Evolutionary conservation across 2,113 vertebrate species (phyloP).

Genomic region (Camarhynchus parvulus): DNA sequence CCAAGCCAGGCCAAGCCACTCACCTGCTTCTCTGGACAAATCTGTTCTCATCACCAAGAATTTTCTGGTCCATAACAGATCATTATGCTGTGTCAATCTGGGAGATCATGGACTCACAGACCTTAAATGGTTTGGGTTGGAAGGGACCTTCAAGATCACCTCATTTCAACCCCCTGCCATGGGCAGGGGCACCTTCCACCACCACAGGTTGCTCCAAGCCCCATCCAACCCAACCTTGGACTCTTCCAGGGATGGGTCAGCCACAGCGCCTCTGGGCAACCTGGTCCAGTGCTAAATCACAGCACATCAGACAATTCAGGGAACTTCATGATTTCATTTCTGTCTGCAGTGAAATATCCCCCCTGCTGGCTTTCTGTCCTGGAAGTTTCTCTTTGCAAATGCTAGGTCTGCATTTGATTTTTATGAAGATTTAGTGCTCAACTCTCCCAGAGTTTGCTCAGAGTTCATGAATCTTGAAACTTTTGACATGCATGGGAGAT

Average conservation of each 20-base stretch:
- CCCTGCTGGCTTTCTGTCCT: not conserved
- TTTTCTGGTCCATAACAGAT: not conserved
- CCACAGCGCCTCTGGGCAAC: not conserved
- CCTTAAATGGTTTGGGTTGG: not conserved
- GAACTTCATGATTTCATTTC: not conserved
- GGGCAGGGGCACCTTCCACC: not conserved
- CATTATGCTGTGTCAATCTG: not conserved
- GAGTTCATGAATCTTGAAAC: not conserved
- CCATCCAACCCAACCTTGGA: rapidly evolving
- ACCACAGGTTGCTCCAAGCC: rapidly evolving
- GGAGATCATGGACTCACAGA: not conserved
- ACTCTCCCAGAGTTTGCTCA: not conserved
- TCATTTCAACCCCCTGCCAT: not conserved
- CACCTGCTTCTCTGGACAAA: not conserved
- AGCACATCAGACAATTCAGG: not conserved
- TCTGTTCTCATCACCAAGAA: not conserved
- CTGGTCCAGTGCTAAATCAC: not conserved
- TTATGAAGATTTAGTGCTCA: not conserved
- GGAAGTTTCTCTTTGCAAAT: not conserved
- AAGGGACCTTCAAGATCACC: not conserved
- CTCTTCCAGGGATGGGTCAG: not conserved
- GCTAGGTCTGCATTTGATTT: not conserved
- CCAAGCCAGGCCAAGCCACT: not conserved
- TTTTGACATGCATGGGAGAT: not conserved
- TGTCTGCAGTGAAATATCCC: not conserved